Evolutionary conservation across 2,113 vertebrate species (phyloP), one percentile per base, ranked within the genome.

Genomic region (Chaetops frenatus): DNA sequence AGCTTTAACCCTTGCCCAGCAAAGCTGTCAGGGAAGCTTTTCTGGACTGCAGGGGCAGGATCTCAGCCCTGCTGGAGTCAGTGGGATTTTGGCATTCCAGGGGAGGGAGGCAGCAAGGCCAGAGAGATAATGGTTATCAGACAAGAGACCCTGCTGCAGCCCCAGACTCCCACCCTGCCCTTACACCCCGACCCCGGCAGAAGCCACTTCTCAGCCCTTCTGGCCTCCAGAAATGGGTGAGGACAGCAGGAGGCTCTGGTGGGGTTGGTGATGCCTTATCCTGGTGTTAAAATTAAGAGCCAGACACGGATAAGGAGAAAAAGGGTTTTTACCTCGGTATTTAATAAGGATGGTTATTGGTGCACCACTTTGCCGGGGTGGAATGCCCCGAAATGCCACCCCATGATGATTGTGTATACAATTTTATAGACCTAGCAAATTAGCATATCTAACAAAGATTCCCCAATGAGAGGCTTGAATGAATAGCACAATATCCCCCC

Each of bases 1-100:
- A 82, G 82, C 96, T 97, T 98, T 97, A 98, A 98, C 97, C 84
- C 93, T 89, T 92, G 90, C 97, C 95, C 96, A 94, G 96, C 94
- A 90, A 96, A 80, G 90, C 97, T 94, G 96, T 95, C 97, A 96
- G 86, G 54, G 96, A 97, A 93, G 95, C 95, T 94, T 97, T 97
- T 72, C 94, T 40, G 73, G 95, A 71, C 81, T 61, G 70, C 29
- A 44, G 94, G 93, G 70, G 53, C 40, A 60, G 87, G 67, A 92
- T 88, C 65, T 62, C 62, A 67, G 20, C 35, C 33, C 88, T 74
- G 65, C 25, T 56, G 65, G 48, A 91, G 73, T 56, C 45, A 50
- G 3, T 3, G 56, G 50, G 23, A 15, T 83, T 82, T 12, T 86
- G 66, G 50, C 85, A 80, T n/a, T 48, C 21, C 86, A 79, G 91